Percentiles rank a stretch among this genome's conserved stretches.
These are phyloP conservation scores for Phodopus roborovskii DNA, from an alignment of 2,113 vertebrate species.

Conservation along the genomic window DNA sequence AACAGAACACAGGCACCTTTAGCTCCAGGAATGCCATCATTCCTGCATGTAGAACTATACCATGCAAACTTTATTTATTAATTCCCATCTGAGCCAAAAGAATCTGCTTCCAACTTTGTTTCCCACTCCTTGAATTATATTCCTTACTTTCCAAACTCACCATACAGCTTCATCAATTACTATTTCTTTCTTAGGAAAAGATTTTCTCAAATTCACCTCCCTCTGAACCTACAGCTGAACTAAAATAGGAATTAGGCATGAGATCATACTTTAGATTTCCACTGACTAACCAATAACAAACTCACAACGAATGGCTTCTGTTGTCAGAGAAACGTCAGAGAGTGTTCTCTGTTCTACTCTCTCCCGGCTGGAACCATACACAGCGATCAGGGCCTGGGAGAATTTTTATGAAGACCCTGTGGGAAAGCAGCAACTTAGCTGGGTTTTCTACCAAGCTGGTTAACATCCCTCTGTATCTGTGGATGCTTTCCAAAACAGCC, in stretches of 20 bases:
- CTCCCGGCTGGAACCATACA: background rate
- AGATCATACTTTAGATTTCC: background rate
- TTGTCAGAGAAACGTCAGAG: background rate
- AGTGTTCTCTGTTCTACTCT: background rate
- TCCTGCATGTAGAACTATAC: background rate
- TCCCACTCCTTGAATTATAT: background rate
- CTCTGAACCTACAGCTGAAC: background rate
- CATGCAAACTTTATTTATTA: background rate
- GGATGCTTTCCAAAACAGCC: constrained; percentile 15
- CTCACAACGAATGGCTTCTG: background rate
- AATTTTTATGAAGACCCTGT: background rate
- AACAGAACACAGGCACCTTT: too few relatives aligned
- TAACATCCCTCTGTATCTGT: background rate
- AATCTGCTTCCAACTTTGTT: background rate
- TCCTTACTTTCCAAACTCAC: background rate
- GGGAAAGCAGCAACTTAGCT: background rate
- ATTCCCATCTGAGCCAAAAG: background rate
- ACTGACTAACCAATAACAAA: constrained; percentile 1
- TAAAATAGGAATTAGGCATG: background rate
- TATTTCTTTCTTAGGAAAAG: constrained; percentile 18
- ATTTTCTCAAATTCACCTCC: background rate
- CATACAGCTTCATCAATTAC: background rate
- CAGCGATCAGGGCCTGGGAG: background rate
- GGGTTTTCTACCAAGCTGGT: background rate
- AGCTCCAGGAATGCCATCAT: background rate